Percentiles rank a stretch among this genome's conserved stretches.
These are phyloP conservation scores for Erannis defoliaria DNA, from an alignment of 2,888 invertebrate species.

Conservation along the genomic window DNA sequence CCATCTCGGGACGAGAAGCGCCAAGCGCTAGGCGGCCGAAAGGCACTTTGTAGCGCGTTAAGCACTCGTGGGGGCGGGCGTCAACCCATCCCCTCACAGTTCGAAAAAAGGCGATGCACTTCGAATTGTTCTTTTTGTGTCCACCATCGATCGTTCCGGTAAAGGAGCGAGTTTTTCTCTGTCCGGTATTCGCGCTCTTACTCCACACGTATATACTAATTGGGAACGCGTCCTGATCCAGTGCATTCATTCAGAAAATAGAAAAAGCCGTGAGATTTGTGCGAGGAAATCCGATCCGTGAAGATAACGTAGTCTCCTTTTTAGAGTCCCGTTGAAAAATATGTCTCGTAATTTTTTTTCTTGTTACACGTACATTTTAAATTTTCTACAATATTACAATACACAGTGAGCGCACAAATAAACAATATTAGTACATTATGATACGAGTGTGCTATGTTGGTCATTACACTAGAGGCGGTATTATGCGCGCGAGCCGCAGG, in stretches of 20 bases:
- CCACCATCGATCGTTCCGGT: constrained; percentile 84
- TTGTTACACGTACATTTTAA: no score
- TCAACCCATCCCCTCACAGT: constrained; percentile 69
- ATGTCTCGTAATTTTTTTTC: no score
- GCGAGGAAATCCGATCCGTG: constrained; percentile 34
- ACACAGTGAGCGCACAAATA: no score
- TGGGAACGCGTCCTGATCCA: constrained; percentile 60
- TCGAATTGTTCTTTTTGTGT: constrained; percentile 85
- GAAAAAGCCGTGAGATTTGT: constrained; percentile 50
- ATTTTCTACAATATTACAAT: no score
- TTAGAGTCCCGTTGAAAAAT: background rate
- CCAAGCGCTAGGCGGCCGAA: constrained; percentile 53
- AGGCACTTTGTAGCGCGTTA: constrained; percentile 78
- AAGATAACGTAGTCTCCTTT: constrained; percentile 19
- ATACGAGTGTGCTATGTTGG: no score
- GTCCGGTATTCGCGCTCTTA: constrained; percentile 70
- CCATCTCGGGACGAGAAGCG: constrained; percentile 8
- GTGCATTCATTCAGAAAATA: constrained; percentile 67
- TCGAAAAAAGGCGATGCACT: constrained; percentile 86
- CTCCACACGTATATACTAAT: constrained; percentile 81
- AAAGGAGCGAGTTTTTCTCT: constrained; percentile 83
- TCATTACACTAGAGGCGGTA: no score
- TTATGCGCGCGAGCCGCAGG: no score
- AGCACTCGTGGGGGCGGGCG: constrained; percentile 67
- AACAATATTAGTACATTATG: no score